Evolutionary conservation across 2,113 vertebrate genomes (phyloP), one percentile per base, ranked within the genome.

Genomic region (Cryptomyrus ogoouensis): DNA sequence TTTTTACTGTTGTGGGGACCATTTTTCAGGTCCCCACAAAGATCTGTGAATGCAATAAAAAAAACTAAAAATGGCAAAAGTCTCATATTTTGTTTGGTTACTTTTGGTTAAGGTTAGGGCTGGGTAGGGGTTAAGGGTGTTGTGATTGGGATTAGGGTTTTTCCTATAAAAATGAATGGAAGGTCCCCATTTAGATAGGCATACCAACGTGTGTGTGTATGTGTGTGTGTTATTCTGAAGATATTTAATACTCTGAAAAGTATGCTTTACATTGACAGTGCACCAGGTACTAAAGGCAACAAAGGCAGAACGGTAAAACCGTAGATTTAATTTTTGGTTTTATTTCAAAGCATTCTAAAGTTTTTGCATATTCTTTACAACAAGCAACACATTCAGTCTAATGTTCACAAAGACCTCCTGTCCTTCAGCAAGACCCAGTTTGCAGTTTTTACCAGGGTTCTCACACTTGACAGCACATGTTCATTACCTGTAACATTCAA

Each of bases 341-440:
- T 80, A 80, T 80, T 80, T 80, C 74, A 80, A 80, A 80, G 74
- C 74, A 80, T 80, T 80, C 74, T 80, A 80, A 77, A 15, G 12
- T 80, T 80, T 80, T 77, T 77, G 31, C 31, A 77, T 10, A 39
- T 39, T 80, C 15, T 42, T 80, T 19, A 42, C 15, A 80, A 17
- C 35, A 80, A 80, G 35, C 74, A 35, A 42, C 74, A 80, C 35
- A 80, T 42, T 77, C 27, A 31, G 31, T 77, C 31, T 35, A 77
- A 77, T 35, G 35, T 39, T 80, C 31, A 31, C 12, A 42, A 80
- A 42, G 74, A 80, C 74, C 35, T 19, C 35, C 35, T 42, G 15
- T 80, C 74, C 35, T 42, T 80, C 74, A 80, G 31, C 15, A 19
- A 80, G 35, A 39, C 35, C 31, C 35, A 80, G 35, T 35, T 42